A percentile compares a stretch with the other conserved stretches of the same genome.
These are phyloP conservation scores for Enoplosus armatus DNA, from an alignment of 2,797 vertebrate species.

Conservation along the genomic window DNA sequence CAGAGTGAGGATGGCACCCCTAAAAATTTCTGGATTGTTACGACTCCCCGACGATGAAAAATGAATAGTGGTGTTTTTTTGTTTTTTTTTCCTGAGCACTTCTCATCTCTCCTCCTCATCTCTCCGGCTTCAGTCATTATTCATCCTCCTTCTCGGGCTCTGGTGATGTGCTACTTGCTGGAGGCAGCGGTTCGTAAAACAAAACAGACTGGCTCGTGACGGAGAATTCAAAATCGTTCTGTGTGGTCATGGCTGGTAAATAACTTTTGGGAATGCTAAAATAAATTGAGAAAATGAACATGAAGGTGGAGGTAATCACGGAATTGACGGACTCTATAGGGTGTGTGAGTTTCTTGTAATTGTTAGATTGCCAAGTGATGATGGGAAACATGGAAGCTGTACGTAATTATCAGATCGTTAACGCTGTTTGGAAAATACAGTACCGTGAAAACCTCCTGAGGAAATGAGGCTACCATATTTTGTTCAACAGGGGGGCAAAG, in stretches of 20 bases:
- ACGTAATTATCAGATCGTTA: too few species aligned
- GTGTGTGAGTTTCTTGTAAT: too few species aligned
- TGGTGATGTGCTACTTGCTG: background rate
- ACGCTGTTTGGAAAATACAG: too few species aligned
- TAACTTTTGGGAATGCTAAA: background rate
- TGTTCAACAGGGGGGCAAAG: too few species aligned
- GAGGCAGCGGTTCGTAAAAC: background rate
- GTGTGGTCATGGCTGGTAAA: background rate
- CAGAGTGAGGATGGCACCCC: background rate
- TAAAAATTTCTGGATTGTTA: background rate
- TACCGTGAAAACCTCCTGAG: too few species aligned
- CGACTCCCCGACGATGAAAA: background rate
- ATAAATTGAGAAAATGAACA: background rate
- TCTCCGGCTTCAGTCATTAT: background rate
- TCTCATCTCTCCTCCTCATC: background rate
- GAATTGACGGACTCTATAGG: background rate
- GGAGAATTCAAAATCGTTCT: background rate
- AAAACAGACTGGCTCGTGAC: background rate
- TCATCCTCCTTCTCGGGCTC: background rate
- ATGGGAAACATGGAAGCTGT: too few species aligned
- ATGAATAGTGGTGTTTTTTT: background rate
- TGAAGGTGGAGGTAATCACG: background rate
- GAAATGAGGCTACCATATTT: too few species aligned
- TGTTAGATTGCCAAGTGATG: too few species aligned
- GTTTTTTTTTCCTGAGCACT: background rate